Evolutionary conservation across 2,113 vertebrate genomes (phyloP).

Genomic region (Okapia johnstoni): DNA sequence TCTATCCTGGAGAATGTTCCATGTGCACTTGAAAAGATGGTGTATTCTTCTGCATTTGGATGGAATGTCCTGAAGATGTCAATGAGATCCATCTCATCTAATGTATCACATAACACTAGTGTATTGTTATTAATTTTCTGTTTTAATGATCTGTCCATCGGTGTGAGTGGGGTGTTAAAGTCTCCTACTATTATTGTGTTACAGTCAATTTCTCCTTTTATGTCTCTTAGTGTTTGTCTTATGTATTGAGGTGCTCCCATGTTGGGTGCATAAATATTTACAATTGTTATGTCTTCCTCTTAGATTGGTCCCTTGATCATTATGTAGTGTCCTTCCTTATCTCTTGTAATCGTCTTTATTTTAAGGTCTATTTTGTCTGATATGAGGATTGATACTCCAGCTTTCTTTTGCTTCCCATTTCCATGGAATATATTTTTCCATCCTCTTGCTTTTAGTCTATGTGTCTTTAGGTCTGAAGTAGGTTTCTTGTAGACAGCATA

Average conservation of each 20-base stretch:
- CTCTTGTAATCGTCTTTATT: background rate
- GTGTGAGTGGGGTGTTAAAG: background rate
- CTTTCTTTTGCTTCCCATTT: background rate
- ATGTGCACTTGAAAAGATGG: background rate
- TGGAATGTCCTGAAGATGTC: background rate
- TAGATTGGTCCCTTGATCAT: background rate
- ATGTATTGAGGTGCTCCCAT: background rate
- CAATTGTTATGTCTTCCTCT: background rate
- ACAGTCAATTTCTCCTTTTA: background rate
- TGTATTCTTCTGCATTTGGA: background rate
- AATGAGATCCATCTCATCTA: background rate
- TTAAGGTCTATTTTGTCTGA: background rate
- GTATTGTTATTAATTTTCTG: background rate
- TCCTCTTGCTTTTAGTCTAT: background rate
- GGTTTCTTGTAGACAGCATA: background rate
- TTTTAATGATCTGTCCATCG: background rate
- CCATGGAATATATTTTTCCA: background rate
- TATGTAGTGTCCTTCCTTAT: background rate
- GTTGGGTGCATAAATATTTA: background rate
- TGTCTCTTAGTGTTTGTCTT: background rate
- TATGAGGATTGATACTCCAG: background rate
- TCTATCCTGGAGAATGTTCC: background rate
- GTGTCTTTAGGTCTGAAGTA: background rate
- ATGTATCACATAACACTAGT: background rate
- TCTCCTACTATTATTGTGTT: background rate